Evolutionary conservation across 35 echinoderm and acorn worm species (phyloP).

Genomic region (Heliocidaris tuberculata): DNA sequence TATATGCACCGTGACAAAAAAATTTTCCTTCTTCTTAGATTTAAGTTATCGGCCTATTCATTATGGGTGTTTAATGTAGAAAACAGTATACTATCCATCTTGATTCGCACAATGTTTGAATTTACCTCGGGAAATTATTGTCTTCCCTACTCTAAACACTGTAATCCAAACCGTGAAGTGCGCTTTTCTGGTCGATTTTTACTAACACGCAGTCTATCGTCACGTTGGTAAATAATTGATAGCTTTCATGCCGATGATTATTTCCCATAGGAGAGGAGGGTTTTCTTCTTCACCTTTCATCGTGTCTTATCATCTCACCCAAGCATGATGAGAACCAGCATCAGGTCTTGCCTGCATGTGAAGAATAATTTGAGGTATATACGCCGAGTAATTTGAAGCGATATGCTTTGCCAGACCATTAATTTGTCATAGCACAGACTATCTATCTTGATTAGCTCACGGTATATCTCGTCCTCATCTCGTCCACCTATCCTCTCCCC

Average conservation of each 20-base stretch:
- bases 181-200: background rate
- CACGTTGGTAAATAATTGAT: background rate
- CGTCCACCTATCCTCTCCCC: too few relatives aligned
- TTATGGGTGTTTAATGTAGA: too few relatives aligned
- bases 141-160: background rate
- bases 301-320: background rate
- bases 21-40: too few relatives aligned
- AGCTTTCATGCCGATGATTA: conserved; percentile 2
- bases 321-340: background rate
- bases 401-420: background rate
- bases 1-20: too few relatives aligned
- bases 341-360: background rate
- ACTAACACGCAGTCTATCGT: background rate
- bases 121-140: background rate
- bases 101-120: too few relatives aligned
- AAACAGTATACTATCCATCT: too few relatives aligned
- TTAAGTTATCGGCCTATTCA: too few relatives aligned
- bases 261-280: background rate
- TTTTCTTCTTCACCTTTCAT: background rate
- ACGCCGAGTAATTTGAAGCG: background rate
- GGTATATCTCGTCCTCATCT: background rate
- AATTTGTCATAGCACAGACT: background rate
- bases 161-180: background rate
- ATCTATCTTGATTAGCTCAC: background rate
- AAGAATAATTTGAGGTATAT: background rate